A percentile compares a stretch with the other conserved stretches of the same genome.
These are phyloP conservation scores for Pandemis cinnamomeana DNA, from an alignment of 2,888 invertebrate genomes.

Conservation along the genomic window DNA sequence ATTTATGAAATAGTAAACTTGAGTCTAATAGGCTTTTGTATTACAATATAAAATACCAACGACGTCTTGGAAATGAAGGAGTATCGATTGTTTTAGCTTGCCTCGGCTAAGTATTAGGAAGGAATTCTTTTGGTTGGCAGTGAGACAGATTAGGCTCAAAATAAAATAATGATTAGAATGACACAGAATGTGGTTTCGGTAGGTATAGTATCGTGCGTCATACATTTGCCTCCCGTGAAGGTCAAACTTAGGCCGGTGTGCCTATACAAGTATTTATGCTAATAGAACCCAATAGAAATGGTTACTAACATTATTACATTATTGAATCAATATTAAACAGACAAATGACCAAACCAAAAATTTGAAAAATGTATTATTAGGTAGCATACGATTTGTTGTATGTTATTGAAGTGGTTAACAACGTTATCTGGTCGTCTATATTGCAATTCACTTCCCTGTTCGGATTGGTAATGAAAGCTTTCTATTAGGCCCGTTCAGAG, in stretches of 20 bases:
- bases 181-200: constrained; percentile 3
- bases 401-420: background rate
- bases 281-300: background rate
- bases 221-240: constrained; percentile 10
- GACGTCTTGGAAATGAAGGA: background rate
- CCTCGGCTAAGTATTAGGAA: background rate
- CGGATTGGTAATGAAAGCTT: constrained; percentile 8
- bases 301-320: background rate
- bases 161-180: constrained; percentile 7
- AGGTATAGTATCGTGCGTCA: background rate
- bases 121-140: background rate
- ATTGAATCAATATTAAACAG: background rate
- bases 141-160: background rate
- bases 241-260: background rate
- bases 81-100: background rate
- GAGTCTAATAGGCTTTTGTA: background rate
- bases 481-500: constrained; percentile 22
- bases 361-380: background rate
- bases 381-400: background rate
- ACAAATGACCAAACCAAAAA: background rate
- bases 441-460: constrained; percentile 1
- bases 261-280: constrained; percentile 1
- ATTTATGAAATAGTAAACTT: background rate
- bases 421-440: background rate
- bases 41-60: background rate